These are phyloP conservation scores for Psophia crepitans DNA, from an alignment of 2,113 vertebrate genomes.

Conservation along the genomic window DNA sequence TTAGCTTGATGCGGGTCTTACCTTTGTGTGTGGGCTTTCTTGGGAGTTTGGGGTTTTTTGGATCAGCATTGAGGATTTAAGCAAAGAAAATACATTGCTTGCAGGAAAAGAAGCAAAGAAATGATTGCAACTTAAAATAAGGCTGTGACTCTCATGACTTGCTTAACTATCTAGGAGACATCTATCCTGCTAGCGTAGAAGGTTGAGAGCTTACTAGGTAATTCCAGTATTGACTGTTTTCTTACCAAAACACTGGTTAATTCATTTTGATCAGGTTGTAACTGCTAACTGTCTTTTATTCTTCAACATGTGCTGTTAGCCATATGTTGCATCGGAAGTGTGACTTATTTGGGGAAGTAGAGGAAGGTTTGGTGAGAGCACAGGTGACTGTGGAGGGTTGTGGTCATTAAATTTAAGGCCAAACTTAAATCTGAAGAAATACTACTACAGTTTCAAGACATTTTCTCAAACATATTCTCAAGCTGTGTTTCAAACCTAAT, in stretches of 20 bases:
- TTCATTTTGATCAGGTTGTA: neutral
- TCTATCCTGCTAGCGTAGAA: neutral
- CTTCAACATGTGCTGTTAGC: neutral
- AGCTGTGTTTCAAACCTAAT: neutral
- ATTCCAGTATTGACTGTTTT: neutral
- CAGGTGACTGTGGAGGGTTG: neutral
- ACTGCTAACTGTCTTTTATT: neutral
- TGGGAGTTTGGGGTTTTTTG: neutral
- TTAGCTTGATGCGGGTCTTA: neutral
- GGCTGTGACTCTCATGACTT: neutral
- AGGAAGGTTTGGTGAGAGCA: neutral
- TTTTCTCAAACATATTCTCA: neutral
- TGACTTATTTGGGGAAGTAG: neutral
- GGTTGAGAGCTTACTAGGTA: neutral
- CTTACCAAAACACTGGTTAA: neutral
- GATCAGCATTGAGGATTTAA: neutral
- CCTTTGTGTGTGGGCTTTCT: neutral
- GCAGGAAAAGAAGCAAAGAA: neutral
- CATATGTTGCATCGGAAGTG: neutral
- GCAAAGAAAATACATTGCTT: neutral
- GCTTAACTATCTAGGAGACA: neutral
- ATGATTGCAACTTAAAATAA: neutral
- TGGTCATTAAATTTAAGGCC: neutral
- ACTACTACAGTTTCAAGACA: neutral
- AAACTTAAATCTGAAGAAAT: neutral